phyloP scores from a whole-genome alignment of 2,797 vertebrate species.

The Epinephelus awoara region DNA sequence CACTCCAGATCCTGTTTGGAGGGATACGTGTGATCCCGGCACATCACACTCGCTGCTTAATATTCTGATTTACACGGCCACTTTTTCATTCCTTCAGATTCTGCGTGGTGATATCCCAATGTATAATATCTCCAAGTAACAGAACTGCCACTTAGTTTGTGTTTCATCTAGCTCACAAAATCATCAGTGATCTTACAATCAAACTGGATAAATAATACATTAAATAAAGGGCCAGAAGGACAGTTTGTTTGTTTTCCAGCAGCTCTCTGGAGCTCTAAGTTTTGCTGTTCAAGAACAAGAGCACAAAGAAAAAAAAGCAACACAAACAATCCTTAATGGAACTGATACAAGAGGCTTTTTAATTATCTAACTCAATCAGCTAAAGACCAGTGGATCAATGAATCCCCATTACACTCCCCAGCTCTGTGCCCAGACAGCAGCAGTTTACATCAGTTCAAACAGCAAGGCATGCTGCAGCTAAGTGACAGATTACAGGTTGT shows the following conservation, averaged over 20 bases:
- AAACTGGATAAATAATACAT: slow-evolving; percentile 43
- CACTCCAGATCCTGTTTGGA: slow-evolving; percentile 61
- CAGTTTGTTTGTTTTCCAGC: slow-evolving; percentile 51
- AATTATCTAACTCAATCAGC: slow-evolving; percentile 92
- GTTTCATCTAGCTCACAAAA: slow-evolving; percentile 28
- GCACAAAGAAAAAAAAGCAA: slow-evolving; percentile 68
- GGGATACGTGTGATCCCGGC: slow-evolving; percentile 46
- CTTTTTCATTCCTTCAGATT: slow-evolving; percentile 40
- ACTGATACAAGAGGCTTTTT: slow-evolving; percentile 90
- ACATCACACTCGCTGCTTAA: slow-evolving; percentile 44
- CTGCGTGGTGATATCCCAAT: slow-evolving; percentile 4
- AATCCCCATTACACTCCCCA: slow-evolving; percentile 86
- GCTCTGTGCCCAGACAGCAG: slow-evolving; percentile 79
- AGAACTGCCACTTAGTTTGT: slow-evolving; percentile 16
- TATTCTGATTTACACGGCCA: slow-evolving; percentile 46
- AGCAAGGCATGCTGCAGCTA: slow-evolving; percentile 79
- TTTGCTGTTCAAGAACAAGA: slow-evolving; percentile 77
- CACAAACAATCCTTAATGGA: slow-evolving; percentile 90
- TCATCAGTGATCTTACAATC: slow-evolving; percentile 16
- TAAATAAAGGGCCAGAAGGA: slow-evolving; percentile 40
- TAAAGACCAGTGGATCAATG: slow-evolving; percentile 89
- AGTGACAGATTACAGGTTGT: slow-evolving; percentile 89
- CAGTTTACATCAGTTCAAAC: slow-evolving; percentile 86
- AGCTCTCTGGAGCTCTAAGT: slow-evolving; percentile 61
- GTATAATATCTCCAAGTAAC: slow-evolving; percentile 23